These are phyloP conservation scores for Antechinus stuartii DNA, from an alignment of 2,113 vertebrate species.

Conservation along the genomic window DNA sequence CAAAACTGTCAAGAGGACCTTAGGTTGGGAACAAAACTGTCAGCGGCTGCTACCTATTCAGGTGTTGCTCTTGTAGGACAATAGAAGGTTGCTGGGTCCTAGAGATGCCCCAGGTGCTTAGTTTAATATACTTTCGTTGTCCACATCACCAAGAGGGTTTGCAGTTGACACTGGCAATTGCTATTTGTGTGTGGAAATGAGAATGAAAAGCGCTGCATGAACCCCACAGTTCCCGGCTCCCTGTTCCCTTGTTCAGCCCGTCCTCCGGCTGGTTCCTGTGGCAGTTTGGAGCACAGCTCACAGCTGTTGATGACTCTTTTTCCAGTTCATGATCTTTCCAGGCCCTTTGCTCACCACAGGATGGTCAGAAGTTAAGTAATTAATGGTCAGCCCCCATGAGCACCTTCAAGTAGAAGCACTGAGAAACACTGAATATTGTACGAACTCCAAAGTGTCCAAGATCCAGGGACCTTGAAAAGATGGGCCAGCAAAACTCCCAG, in stretches of 20 bases:
- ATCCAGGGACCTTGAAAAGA: not conserved
- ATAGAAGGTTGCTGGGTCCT: not conserved
- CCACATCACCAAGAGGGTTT: not conserved
- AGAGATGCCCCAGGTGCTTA: not conserved
- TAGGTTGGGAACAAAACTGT: not conserved
- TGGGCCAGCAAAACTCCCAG: slow-evolving; percentile 1
- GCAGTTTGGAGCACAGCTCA: not conserved
- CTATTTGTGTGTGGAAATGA: not conserved
- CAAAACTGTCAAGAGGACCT: not conserved
- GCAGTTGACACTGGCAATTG: not conserved
- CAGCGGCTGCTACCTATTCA: not conserved
- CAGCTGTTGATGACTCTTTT: not conserved
- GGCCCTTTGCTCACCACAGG: slow-evolving; percentile 49
- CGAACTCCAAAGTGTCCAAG: slow-evolving; percentile 37
- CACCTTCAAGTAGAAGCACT: slow-evolving; percentile 40
- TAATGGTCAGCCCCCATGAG: not conserved
- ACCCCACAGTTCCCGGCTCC: not conserved
- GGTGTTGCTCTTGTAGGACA: not conserved
- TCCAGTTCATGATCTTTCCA: slow-evolving; percentile 48
- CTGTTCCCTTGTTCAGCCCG: not conserved
- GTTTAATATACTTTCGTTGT: not conserved
- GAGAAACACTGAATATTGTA: slow-evolving; percentile 51
- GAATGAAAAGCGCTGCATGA: slow-evolving; percentile 2
- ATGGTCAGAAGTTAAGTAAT: slow-evolving; percentile 49
- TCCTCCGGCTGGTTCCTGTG: slow-evolving; percentile 17